Percentiles rank a stretch among this genome's conserved stretches.
Conservation (phyloP, 2,888 invertebrate species). For the Drosophila greeni region DNA sequence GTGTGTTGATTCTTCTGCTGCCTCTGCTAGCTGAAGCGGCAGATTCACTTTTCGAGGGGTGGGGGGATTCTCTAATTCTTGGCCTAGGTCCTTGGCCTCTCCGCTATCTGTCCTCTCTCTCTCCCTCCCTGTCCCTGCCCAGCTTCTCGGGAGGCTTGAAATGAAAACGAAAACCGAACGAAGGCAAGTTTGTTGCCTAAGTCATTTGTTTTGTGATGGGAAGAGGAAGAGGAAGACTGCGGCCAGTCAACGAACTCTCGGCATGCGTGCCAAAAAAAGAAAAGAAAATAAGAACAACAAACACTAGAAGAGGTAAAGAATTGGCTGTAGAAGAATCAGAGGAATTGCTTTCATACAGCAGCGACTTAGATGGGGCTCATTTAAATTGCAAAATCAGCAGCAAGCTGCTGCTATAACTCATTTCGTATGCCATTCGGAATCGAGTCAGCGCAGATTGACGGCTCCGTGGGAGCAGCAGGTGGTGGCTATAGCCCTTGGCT, state of each 20-base stretch:
- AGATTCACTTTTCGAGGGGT: constrained; percentile 73
- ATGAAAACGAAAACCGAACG: constrained; percentile 75
- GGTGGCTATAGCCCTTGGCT: constrained; percentile 39
- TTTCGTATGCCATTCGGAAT: constrained; percentile 45
- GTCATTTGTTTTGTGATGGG: constrained; percentile 61
- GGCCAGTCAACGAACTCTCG: constrained; percentile 58
- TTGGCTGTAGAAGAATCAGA: constrained; percentile 8
- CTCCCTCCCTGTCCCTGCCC: constrained; percentile 42
- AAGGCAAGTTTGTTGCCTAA: constrained; percentile 71
- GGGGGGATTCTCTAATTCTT: constrained; percentile 36
- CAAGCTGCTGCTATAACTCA: constrained; percentile 45
- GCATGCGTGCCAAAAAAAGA: constrained; percentile 51
- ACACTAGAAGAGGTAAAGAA: constrained; percentile 6
- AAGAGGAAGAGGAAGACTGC: constrained; percentile 2
- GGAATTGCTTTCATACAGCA: constrained; percentile 26
- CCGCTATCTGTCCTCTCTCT: constrained; percentile 10
- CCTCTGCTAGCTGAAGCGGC: constrained; percentile 56
- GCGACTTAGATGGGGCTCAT: constrained; percentile 42
- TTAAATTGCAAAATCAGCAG: constrained; percentile 57
- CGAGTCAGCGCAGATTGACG: constrained; percentile 37
- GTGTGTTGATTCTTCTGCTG: constrained; percentile 4
- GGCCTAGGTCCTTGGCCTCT: constrained; percentile 36
- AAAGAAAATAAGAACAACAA: constrained; percentile 9
- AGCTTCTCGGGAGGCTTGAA: constrained; percentile 48
- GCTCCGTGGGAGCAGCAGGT: constrained; percentile 37